Conservation (phyloP, 2,888 invertebrate species). For the Tiliacea aurago region DNA sequence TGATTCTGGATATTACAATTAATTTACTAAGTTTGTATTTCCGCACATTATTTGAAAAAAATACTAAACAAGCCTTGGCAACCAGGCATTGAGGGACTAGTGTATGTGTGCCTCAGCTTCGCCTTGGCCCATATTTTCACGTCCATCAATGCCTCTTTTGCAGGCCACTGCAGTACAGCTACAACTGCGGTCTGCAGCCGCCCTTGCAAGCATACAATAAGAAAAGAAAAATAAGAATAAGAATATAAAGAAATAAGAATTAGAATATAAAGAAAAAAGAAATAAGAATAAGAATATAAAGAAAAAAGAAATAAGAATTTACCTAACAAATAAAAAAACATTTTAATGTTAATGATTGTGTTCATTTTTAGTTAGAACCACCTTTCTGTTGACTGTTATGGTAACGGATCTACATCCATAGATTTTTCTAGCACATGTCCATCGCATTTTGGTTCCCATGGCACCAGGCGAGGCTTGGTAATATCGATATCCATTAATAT, state of each 20-base stretch:
- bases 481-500: conserved; percentile 13
- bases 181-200: neutral
- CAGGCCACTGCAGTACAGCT: too few relatives aligned
- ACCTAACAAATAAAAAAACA: fast-evolving
- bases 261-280: neutral
- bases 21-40: too few relatives aligned
- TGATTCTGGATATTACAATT: too few relatives aligned
- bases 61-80: too few relatives aligned
- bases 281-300: neutral
- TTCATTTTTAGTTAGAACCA: neutral
- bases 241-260: too few relatives aligned
- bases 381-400: conserved; percentile 2
- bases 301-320: neutral
- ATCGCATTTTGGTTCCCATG: conserved; percentile 9
- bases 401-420: conserved; percentile 16
- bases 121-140: too few relatives aligned
- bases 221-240: too few relatives aligned
- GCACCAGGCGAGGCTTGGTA: conserved; percentile 2
- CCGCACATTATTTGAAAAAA: too few relatives aligned
- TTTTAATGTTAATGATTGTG: conserved; percentile 25
- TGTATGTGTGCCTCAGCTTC: too few relatives aligned
- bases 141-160: too few relatives aligned
- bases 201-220: neutral
- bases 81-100: too few relatives aligned
- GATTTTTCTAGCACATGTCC: conserved; percentile 17